Base-by-base conservation (phyloP, 2,888 invertebrate species). In the Cetonia aurata region DNA sequence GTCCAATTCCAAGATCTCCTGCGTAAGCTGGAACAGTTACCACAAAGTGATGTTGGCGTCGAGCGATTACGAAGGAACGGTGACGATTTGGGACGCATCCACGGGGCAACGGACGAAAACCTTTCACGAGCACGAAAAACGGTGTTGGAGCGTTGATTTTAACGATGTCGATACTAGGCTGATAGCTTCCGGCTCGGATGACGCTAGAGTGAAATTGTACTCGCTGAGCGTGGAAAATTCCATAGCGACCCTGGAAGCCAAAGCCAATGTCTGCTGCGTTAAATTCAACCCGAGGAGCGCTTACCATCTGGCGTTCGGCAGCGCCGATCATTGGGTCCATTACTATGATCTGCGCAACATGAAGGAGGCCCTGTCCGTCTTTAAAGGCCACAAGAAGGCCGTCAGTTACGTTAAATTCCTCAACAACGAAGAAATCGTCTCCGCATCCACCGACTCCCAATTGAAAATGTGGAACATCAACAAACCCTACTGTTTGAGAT, bases 281-380 rank as follows among this genome's bases (percentile, higher is more conserved):
- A 93, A 96, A 82, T 95, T 95, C 83, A 94, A 93, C 83, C 95
- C 95, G 0, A 87, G 89, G 72, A 94, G 93, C 74, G 92, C 95
- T 0, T 94, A 93, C 82, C 94, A 96, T 82, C 87, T 98, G 71
- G 96, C 96, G 1, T 97, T 96, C 86, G 97, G 97, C 12, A 96
- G 96, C n/a, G 97, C 98, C 25, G 97, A 98, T 86, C 97, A 97
- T 84, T 96, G 95, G 86, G 96, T 98, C 66, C 96, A 98, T 84
- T 96, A 97, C 83, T 98, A 96, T 84, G 98, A 98, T 86, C 87
- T 98, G 75, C 87, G 97, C 44, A 92, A 95, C 76, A 91, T 94
- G 80, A 90, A 93, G 70, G 91, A 92, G 74, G 92, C 96, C 0
- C 87, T 96, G 15, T 90, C 91, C 70, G 89, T 96, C 10, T 94